Base-by-base conservation (phyloP, 1,140 invertebrate species). In the Brachionus koreanus region DNA sequence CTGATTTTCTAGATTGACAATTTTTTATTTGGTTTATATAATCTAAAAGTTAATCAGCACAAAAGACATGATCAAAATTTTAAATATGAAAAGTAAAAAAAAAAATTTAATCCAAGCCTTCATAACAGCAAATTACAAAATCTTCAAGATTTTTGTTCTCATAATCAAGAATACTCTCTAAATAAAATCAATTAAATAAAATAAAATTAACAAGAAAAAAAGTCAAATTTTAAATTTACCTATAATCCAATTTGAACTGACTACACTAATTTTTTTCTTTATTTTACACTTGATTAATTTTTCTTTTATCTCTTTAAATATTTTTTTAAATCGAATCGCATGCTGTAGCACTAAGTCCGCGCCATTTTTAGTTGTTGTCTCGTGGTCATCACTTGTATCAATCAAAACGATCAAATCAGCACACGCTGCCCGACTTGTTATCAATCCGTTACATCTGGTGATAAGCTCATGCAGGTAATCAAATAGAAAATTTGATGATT, bases 361-460 rank as follows among this genome's bases (percentile, higher is more conserved):
- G 1, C 65, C 65, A 3, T 69, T 6, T 25, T 46, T 43, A 6
- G 37, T 74, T 12, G 12, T 43, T 23, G 42, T 19, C 25, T 74
- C 69, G 25, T 74, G 46, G 29, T 74, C 69, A 74, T 74, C 37
- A 29, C 19, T 35, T 12, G 23, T 74, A 10, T 74, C 69, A 4
- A 74, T 46, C 9, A 35, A 19, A 23, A 74, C 10, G 25, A 74
- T 74, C n/a, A 74, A 25, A 74, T 74, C 69, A 25, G 39, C 37
- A 74, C 69, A 74, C 2, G 69, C 69, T 13, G 43, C 69, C 19
- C 69, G 69, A 46, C 69, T 74, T 23, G 69, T 74, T 49, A 74
- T 74, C 10, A 74, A 46, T 49, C 69, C 69, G 46, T 74, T 46
- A 33, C 69, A 74, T 46, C 19, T 74, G 19, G 39, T 49, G 25